A percentile compares a stretch with the other conserved stretches of the same genome.
phyloP scores from a whole-genome alignment of 2,113 vertebrate genomes.

The Anguilla japonica region DNA sequence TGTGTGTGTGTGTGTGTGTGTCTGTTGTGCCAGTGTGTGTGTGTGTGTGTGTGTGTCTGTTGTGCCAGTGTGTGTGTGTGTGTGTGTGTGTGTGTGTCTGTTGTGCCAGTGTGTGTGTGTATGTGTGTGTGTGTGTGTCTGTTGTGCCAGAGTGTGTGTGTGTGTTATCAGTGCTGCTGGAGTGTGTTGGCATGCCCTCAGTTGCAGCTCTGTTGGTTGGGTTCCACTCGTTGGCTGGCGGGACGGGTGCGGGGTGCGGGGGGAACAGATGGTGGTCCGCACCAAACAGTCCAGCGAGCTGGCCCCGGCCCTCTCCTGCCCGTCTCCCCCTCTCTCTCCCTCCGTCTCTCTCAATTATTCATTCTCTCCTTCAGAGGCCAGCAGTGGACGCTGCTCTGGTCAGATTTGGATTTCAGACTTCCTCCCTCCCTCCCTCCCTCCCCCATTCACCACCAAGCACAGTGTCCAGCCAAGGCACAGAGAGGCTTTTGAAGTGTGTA shows the following conservation, averaged over 20 bases:
- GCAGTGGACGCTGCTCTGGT: constrained; percentile 10
- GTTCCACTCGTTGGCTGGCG: constrained; percentile 14
- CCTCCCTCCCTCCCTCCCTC: background rate
- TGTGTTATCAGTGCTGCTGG: constrained; percentile 28
- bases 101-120: background rate
- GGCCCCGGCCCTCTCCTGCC: constrained; percentile 20
- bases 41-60: background rate
- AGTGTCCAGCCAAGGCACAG: constrained; percentile 53
- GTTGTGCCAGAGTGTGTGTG: too few species aligned
- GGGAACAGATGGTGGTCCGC: constrained; percentile 73
- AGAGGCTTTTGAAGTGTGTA: constrained; percentile 57
- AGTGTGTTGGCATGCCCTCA: constrained; percentile 61
- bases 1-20: background rate
- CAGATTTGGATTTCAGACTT: constrained; percentile 14
- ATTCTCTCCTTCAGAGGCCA: constrained; percentile 44
- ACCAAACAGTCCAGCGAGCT: constrained; percentile 60
- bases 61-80: background rate
- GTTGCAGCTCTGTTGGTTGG: constrained; percentile 54
- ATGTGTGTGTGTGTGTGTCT: background rate
- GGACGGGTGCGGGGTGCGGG: constrained; percentile 40
- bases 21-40: background rate
- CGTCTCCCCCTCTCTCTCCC: constrained; percentile 22
- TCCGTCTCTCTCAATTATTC: constrained; percentile 66
- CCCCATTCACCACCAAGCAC: background rate
- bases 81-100: background rate